These are phyloP conservation scores for Sciurus carolinensis DNA, from an alignment of 2,797 vertebrate genomes.

Conservation along the genomic window DNA sequence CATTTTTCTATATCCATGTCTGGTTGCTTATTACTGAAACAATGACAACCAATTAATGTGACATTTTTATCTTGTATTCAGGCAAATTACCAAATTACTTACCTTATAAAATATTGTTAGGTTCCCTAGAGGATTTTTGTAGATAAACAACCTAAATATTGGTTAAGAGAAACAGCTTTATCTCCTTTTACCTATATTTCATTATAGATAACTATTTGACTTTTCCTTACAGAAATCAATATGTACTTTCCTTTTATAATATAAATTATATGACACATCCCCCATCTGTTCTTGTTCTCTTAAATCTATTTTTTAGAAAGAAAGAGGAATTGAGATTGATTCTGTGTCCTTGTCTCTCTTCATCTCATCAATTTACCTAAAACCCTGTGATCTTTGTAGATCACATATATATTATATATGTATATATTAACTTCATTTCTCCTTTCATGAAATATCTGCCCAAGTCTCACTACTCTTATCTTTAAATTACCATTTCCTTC, in stretches of 20 bases:
- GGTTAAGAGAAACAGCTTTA: not conserved
- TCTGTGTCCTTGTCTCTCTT: not conserved
- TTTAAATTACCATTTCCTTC: not conserved
- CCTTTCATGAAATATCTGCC: constrained; percentile 1
- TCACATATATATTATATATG: no score
- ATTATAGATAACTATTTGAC: not conserved
- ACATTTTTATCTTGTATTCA: constrained; percentile 44
- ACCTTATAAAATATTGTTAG: constrained; percentile 17
- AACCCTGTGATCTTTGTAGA: not conserved
- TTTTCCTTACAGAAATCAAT: not conserved
- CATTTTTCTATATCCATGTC: not conserved
- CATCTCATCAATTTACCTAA: not conserved
- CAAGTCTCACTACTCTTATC: not conserved
- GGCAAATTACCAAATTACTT: not conserved
- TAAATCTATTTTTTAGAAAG: not conserved
- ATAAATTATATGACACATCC: not conserved
- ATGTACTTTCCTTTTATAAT: no score
- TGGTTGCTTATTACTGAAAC: constrained; percentile 1
- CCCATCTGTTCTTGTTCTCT: not conserved
- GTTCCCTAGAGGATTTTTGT: not conserved
- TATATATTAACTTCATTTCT: not conserved
- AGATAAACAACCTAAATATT: constrained; percentile 25
- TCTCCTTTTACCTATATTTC: constrained; percentile 9
- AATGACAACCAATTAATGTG: constrained; percentile 34
- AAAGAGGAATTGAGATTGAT: constrained; percentile 2